These are phyloP conservation scores for Furcifer pardalis DNA, from an alignment of 2,797 vertebrate genomes.

Conservation along the genomic window DNA sequence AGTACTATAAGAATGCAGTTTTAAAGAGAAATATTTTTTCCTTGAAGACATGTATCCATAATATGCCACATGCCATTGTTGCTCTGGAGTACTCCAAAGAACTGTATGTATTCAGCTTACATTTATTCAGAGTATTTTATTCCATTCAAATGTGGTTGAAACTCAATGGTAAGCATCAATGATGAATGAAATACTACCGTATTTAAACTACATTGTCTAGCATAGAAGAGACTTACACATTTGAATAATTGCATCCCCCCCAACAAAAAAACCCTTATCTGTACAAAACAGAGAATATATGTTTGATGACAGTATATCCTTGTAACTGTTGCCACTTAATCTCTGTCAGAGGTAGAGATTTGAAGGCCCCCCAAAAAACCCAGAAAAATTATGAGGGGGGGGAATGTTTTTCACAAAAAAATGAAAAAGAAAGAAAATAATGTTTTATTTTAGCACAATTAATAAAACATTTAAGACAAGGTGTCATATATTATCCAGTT, in stretches of 20 bases:
- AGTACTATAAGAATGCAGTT: background rate
- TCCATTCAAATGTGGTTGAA: background rate
- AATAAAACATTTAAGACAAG: too few relatives aligned
- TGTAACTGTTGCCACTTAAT: background rate
- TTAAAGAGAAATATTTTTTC: background rate
- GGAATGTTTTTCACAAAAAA: too few relatives aligned
- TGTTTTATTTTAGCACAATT: too few relatives aligned
- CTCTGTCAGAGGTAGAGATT: too few relatives aligned
- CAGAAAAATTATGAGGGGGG: too few relatives aligned
- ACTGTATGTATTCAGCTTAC: too few relatives aligned
- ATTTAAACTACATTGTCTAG: background rate
- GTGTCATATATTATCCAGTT: too few relatives aligned
- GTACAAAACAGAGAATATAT: background rate
- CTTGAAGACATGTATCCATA: constrained; percentile 8
- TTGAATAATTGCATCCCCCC: background rate
- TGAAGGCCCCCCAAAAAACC: too few relatives aligned
- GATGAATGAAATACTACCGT: background rate
- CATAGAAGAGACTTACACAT: background rate
- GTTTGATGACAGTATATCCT: background rate
- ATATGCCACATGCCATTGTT: background rate
- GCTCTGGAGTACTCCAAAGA: background rate
- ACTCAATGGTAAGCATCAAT: background rate
- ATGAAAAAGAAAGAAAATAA: too few relatives aligned
- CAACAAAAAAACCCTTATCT: too few relatives aligned
- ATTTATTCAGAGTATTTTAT: background rate